Evolutionary conservation across 2,113 vertebrate species (phyloP).

Genomic region (Pachycephala philippinensis): DNA sequence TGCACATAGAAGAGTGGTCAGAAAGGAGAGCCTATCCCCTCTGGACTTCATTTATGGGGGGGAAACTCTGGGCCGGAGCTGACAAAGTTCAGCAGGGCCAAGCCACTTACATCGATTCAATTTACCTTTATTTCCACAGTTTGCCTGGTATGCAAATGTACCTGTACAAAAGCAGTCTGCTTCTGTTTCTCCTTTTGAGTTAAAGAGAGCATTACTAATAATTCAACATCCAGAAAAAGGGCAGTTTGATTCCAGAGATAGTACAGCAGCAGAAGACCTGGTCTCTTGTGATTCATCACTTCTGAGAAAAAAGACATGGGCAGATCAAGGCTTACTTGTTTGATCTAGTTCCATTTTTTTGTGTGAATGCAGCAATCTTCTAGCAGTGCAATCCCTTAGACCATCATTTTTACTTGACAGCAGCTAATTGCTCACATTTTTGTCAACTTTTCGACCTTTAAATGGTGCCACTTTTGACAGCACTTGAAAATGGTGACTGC

Average conservation of each 20-base stretch:
- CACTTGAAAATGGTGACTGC: not conserved
- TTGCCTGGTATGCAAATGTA: not conserved
- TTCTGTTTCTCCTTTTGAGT: not conserved
- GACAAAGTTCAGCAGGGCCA: not conserved
- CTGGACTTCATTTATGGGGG: not conserved
- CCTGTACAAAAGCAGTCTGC: not conserved
- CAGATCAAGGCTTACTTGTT: not conserved
- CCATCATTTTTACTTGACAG: not conserved
- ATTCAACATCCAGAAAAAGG: not conserved
- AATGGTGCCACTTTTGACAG: not conserved
- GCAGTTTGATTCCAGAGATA: not conserved
- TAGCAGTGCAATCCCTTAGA: not conserved
- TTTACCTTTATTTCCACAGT: not conserved
- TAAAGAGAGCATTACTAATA: not conserved
- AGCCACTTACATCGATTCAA: not conserved
- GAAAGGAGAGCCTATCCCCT: not conserved
- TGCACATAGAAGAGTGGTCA: not conserved
- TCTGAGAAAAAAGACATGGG: not conserved
- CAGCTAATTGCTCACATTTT: constrained; percentile 21
- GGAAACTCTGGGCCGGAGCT: not conserved
- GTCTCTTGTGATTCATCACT: not conserved
- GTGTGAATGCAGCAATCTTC: not conserved
- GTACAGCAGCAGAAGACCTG: not conserved
- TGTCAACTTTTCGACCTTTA: constrained; percentile 13
- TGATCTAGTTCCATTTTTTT: not conserved